These are phyloP conservation scores for Psophia crepitans DNA, from an alignment of 2,113 vertebrate species.

Conservation along the genomic window DNA sequence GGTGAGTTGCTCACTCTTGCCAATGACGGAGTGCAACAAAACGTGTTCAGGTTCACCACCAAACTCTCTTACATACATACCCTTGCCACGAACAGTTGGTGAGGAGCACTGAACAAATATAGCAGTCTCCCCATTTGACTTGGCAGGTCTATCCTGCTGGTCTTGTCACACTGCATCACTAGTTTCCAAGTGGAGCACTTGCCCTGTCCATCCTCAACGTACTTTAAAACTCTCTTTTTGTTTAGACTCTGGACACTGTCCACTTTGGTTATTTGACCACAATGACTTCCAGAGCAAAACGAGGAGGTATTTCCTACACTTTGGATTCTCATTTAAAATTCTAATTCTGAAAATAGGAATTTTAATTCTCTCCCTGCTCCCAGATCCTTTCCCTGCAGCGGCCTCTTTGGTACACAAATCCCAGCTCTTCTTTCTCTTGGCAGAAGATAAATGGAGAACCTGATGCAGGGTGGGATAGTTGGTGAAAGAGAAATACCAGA, in stretches of 20 bases:
- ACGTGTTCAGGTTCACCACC: not conserved
- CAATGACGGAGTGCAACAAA: not conserved
- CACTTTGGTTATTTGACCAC: not conserved
- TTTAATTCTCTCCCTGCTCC: not conserved
- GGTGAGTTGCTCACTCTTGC: not conserved
- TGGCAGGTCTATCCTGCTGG: not conserved
- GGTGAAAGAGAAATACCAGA: not conserved
- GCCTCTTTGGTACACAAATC: not conserved
- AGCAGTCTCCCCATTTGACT: not conserved
- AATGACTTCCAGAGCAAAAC: not conserved
- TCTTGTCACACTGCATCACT: fast-evolving
- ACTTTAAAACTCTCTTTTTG: not conserved
- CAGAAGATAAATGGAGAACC: not conserved
- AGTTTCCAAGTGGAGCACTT: not conserved
- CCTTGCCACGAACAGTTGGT: conserved; percentile 28
- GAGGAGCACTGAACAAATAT: not conserved
- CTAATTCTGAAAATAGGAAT: not conserved
- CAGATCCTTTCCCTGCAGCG: not conserved
- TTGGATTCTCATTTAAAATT: not conserved
- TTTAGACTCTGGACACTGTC: not conserved
- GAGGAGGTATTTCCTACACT: not conserved
- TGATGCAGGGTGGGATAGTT: not conserved
- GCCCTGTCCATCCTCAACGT: not conserved
- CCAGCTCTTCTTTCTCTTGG: not conserved
- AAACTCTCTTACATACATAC: not conserved